Evolutionary conservation across 2,113 vertebrate genomes (phyloP), one percentile per base, ranked within the genome.

Genomic region (Naja naja): DNA sequence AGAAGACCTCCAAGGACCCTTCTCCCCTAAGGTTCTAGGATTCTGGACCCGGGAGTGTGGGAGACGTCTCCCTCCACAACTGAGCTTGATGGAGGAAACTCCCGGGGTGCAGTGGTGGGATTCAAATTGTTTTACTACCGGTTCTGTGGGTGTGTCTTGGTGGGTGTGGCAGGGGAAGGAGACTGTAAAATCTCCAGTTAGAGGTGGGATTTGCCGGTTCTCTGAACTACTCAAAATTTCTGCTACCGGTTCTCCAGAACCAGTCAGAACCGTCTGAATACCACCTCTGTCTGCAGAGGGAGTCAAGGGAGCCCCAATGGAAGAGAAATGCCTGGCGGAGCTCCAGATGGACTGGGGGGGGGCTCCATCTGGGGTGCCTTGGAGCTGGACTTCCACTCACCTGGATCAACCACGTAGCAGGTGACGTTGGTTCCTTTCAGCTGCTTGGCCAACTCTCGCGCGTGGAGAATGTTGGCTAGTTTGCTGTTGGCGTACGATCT

Each of bases 351-450:
- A 64, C 27, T 64, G 27, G 11, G 12, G 27, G 60, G 49, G 49
- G 49, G 0, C 49, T 52, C 49, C 11, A 12, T 52, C 49, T 52
- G 49, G 49, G 49, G 49, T 0, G 49, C 11, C 5, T 34, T 12
- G 1, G 47, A 45, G 22, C 39, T 1, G 10, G 10, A 20, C 3
- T n/a, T 1, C 1, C n/a, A 93, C 96, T 93, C 89, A 99, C 99
- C 99, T 98, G 99, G 99, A 94, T 99, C 98, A 34, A 99, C 97
- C 0, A 98, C 97, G 6, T 98, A 99, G 97, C 98, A 99, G 74
- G 98, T 98, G 91, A 99, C 97, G 0, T 93, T 95, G 0, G 98
- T 98, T 91, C 97, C 98, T 93, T 98, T 98, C 93, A 99, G 97
- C 0, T 95, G 96, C 6, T 97, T 98, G 95, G 99, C 98, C 18